phyloP scores from a whole-genome alignment of 2,113 vertebrate species.

The western clawed frog (Xenopus tropicalis) region DNA sequence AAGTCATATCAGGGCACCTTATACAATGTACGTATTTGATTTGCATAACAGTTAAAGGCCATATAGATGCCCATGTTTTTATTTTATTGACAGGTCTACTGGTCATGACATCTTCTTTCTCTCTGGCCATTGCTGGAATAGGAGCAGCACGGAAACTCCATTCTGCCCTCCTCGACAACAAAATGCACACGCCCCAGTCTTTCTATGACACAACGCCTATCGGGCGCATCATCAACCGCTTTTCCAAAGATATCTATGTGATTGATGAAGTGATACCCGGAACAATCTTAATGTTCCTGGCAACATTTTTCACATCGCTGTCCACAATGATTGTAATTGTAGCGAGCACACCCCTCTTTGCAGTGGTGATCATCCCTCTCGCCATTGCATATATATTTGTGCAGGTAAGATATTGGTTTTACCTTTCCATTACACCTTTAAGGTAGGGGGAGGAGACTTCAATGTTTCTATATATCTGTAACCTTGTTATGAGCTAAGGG shows the following conservation, averaged over 20 bases:
- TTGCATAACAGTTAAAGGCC: no score
- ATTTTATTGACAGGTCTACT: slow-evolving; percentile 68
- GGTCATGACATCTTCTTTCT: slow-evolving; percentile 79
- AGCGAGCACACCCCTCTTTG: slow-evolving; percentile 81
- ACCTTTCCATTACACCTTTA: no score
- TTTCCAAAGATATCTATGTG: slow-evolving; percentile 90
- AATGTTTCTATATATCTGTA: no score
- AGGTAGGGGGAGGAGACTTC: no score
- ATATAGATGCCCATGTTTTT: not conserved
- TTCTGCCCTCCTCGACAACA: slow-evolving; percentile 77
- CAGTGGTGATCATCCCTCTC: slow-evolving; percentile 77
- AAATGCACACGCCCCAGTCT: slow-evolving; percentile 84
- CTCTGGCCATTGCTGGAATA: slow-evolving; percentile 79
- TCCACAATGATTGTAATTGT: slow-evolving; percentile 85
- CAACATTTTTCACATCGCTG: slow-evolving; percentile 72
- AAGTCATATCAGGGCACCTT: no score
- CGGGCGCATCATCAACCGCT: slow-evolving; percentile 92
- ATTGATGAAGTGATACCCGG: slow-evolving; percentile 84
- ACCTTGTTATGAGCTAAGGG: no score
- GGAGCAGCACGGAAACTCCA: slow-evolving; percentile 78
- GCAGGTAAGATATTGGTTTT: slow-evolving; percentile 71
- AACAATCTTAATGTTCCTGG: slow-evolving; percentile 83
- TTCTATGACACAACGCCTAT: slow-evolving; percentile 94
- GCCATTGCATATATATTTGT: slow-evolving; percentile 78
- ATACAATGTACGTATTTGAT: no score